Percentiles rank a stretch among this genome's conserved stretches.
Conservation (phyloP, 1,140 invertebrate genomes). For the Lutraria rhynchaena region DNA sequence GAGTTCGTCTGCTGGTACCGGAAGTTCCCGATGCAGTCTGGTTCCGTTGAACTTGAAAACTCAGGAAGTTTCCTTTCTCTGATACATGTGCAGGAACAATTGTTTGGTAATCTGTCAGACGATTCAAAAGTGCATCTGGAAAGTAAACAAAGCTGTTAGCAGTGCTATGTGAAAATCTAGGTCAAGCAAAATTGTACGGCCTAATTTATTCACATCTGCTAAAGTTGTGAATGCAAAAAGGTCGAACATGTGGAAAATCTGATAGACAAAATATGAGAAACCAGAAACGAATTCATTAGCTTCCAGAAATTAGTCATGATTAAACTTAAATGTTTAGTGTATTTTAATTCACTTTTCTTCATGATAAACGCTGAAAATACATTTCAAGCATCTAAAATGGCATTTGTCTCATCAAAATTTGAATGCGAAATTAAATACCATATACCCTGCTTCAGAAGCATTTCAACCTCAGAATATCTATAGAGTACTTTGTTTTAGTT, state of each 20-base stretch:
- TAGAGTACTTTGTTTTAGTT: too few species aligned
- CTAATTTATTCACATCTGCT: not conserved
- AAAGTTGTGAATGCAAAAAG: not conserved
- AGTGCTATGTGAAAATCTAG: not conserved
- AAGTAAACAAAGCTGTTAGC: slow-evolving; percentile 8
- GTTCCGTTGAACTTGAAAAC: slow-evolving; percentile 66
- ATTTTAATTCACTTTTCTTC: not conserved
- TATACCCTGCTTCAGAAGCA: too few species aligned
- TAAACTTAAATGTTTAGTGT: not conserved
- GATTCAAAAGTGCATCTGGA: slow-evolving; percentile 68
- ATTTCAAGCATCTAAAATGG: not conserved
- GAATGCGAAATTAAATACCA: too few species aligned
- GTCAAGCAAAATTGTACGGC: not conserved
- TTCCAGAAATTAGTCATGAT: not conserved
- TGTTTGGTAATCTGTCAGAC: slow-evolving; percentile 68
- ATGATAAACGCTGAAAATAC: not conserved
- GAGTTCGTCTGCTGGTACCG: not conserved
- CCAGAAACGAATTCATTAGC: not conserved
- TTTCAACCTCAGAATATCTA: too few species aligned
- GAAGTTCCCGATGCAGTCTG: not conserved
- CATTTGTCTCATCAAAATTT: too few species aligned
- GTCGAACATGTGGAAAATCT: too few species aligned
- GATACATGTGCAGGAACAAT: slow-evolving; percentile 71
- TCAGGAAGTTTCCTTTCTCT: slow-evolving; percentile 72
- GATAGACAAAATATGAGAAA: not conserved